These are phyloP conservation scores for Iselma pallidipennis DNA, from an alignment of 2,888 invertebrate genomes.

Conservation along the genomic window DNA sequence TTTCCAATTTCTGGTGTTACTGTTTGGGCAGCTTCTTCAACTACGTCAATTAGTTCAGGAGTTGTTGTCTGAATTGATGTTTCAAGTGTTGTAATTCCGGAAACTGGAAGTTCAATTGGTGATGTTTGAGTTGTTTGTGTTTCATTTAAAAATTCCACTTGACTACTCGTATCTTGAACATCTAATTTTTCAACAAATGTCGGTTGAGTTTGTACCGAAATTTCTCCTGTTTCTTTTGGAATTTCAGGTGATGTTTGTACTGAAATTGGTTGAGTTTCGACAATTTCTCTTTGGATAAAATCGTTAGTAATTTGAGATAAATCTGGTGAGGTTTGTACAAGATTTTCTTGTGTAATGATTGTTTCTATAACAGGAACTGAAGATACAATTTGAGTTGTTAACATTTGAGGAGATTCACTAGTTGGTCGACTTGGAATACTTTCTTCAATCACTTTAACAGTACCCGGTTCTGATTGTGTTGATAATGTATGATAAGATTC, in stretches of 20 bases:
- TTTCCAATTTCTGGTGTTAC: conserved; percentile 41
- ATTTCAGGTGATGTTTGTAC: conserved; percentile 62
- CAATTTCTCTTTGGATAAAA: conserved; percentile 51
- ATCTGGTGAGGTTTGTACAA: conserved; percentile 65
- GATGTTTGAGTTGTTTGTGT: conserved; percentile 58
- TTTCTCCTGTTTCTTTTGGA: conserved; percentile 55
- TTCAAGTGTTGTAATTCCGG: conserved; percentile 49
- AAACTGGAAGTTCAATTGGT: conserved; percentile 34
- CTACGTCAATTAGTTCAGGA: conserved; percentile 44
- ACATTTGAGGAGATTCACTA: conserved; percentile 61
- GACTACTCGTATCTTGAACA: conserved; percentile 54
- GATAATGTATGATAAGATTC: conserved; percentile 66
- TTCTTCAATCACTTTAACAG: conserved; percentile 71
- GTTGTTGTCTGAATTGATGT: conserved; percentile 55
- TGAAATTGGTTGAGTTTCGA: conserved; percentile 50
- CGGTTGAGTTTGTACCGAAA: conserved; percentile 63
- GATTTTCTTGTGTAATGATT: conserved; percentile 62
- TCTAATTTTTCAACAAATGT: conserved; percentile 51
- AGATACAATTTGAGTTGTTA: conserved; percentile 54
- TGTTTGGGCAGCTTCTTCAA: conserved; percentile 50
- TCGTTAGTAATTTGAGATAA: conserved; percentile 34
- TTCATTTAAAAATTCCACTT: conserved; percentile 53
- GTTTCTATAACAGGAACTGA: conserved; percentile 65
- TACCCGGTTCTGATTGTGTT: conserved; percentile 62
- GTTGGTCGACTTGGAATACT: conserved; percentile 61